phyloP scores from a whole-genome alignment of 1,140 invertebrate genomes.

The Microplitis mediator region DNA sequence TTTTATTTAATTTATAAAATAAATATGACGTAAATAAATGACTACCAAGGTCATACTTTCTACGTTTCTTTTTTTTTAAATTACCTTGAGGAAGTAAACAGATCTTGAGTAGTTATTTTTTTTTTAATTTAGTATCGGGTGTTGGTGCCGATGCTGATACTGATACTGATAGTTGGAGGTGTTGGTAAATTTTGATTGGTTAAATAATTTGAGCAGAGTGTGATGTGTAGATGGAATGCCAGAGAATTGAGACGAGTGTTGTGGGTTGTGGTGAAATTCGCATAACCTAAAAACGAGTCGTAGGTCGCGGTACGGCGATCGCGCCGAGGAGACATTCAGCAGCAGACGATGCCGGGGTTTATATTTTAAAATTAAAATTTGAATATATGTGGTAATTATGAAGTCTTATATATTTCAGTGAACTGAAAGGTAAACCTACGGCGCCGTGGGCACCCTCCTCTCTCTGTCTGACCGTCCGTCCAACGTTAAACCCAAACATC shows the following conservation, averaged over 20 bases:
- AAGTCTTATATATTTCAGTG: neutral
- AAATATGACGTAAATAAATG: neutral
- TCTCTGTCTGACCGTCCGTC: too few relatives aligned
- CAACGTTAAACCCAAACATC: conserved; percentile 10
- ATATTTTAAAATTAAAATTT: too few relatives aligned
- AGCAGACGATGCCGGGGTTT: neutral
- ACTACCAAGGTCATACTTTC: neutral
- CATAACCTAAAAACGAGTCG: conserved; percentile 28
- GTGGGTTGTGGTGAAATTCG: neutral
- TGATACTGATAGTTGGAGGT: too few relatives aligned
- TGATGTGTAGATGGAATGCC: too few relatives aligned
- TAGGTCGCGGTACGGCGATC: conserved; percentile 24
- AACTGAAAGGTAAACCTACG: neutral
- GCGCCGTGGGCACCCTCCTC: neutral
- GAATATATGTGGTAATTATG: too few relatives aligned
- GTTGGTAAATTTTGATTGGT: too few relatives aligned
- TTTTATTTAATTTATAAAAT: neutral
- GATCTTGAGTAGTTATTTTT: neutral
- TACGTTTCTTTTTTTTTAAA: neutral
- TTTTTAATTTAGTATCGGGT: neutral
- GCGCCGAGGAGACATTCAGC: neutral
- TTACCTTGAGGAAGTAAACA: neutral
- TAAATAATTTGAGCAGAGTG: too few relatives aligned
- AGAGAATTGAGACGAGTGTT: too few relatives aligned
- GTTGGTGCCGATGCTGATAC: too few relatives aligned